Conservation (phyloP, 1,140 invertebrate species). For the Ceratoteleas bidentatus region DNA sequence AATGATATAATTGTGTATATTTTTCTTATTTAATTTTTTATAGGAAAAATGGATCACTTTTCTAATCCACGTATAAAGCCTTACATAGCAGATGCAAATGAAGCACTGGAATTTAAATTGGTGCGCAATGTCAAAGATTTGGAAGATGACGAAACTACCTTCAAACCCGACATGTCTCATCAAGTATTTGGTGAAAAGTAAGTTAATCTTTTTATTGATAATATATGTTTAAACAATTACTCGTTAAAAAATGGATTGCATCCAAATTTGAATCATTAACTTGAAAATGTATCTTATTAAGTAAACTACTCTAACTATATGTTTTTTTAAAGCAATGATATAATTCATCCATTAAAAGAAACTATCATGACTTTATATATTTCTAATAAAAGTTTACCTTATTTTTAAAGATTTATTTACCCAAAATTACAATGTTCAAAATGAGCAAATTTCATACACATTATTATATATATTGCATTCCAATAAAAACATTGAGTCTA, state of each 20-base stretch:
- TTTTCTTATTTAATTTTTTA: too few relatives aligned
- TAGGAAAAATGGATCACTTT: slow-evolving; percentile 74
- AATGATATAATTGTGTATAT: too few relatives aligned
- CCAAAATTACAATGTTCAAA: too few relatives aligned
- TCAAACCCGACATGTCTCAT: slow-evolving; percentile 95
- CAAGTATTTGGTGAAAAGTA: slow-evolving; percentile 94
- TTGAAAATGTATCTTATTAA: slow-evolving; percentile 4
- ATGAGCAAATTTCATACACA: too few relatives aligned
- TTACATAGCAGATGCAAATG: slow-evolving; percentile 86
- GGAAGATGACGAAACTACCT: slow-evolving; percentile 86
- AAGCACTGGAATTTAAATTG: slow-evolving; percentile 89
- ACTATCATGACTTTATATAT: too few relatives aligned
- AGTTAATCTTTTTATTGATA: neutral
- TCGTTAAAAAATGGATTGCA: neutral
- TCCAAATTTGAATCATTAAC: neutral
- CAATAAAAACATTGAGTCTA: too few relatives aligned
- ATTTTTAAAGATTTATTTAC: too few relatives aligned
- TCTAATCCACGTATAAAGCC: slow-evolving; percentile 82
- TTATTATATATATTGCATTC: too few relatives aligned
- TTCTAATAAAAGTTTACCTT: too few relatives aligned
- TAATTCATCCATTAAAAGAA: too few relatives aligned
- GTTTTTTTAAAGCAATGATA: too few relatives aligned
- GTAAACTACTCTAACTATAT: too few relatives aligned
- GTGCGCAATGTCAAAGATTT: slow-evolving; percentile 87
- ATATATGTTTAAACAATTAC: neutral